Conservation (phyloP, 37 sponge, comb jelly and placozoan species). For the Spongia lamella region DNA sequence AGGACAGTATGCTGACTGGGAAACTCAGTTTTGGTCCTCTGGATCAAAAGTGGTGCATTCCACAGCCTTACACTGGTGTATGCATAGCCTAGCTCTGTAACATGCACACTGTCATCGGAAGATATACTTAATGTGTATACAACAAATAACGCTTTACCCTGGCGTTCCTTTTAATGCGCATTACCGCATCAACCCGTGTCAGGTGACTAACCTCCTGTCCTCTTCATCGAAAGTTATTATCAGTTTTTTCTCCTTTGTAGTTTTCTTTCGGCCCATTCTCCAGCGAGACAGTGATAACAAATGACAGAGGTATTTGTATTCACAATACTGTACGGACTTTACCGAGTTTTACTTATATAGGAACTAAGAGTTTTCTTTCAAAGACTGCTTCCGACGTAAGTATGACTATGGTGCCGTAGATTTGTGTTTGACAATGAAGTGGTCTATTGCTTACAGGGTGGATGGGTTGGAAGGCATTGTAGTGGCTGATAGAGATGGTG, state of each 20-base stretch:
- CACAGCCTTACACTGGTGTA: no score
- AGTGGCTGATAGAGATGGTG: slow-evolving; percentile 80
- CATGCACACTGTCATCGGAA: no score
- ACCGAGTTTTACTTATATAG: slow-evolving; percentile 1
- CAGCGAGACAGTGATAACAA: neutral
- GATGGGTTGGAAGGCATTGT: slow-evolving; percentile 67
- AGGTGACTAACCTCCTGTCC: slow-evolving; percentile 20
- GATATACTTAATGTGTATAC: no score
- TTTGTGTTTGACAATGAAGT: neutral
- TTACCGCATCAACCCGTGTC: no score
- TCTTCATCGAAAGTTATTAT: slow-evolving; percentile 22
- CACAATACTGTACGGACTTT: neutral
- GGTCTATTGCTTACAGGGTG: slow-evolving; percentile 36
- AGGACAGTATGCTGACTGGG: no score
- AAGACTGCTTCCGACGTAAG: slow-evolving; percentile 42
- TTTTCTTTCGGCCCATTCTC: neutral
- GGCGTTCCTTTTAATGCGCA: no score
- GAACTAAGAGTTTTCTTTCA: slow-evolving; percentile 35
- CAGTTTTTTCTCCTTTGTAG: slow-evolving; percentile 8
- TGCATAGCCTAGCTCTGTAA: no score
- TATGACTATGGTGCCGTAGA: neutral
- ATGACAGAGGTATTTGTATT: slow-evolving; percentile 24
- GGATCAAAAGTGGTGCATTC: no score
- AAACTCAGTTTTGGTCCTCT: no score
- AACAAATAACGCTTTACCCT: no score